These are phyloP conservation scores for Actinemys pallida DNA, from an alignment of 2,113 vertebrate species.

Conservation along the genomic window DNA sequence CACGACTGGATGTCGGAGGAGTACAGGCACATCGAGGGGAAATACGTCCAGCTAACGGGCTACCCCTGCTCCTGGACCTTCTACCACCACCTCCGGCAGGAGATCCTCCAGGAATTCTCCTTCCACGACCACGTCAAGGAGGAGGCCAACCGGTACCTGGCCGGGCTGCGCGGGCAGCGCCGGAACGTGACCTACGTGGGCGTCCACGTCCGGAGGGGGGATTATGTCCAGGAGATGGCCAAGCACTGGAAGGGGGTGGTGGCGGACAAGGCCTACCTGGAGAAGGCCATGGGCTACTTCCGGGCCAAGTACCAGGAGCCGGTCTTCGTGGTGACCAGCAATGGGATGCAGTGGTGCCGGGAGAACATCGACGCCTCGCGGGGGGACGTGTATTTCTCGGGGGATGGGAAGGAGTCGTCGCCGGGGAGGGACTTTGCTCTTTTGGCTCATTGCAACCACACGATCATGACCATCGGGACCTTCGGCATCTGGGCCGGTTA, in stretches of 20 bases:
- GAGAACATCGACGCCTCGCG: conserved; percentile 16
- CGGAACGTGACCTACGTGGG: conserved; percentile 63
- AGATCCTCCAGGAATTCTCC: conserved; percentile 67
- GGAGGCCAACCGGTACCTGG: not conserved
- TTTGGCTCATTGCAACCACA: conserved; percentile 74
- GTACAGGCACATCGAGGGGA: no score
- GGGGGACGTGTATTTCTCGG: not conserved
- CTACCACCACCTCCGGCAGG: no score
- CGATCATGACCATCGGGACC: not conserved
- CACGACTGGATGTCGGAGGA: no score
- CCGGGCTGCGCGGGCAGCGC: not conserved
- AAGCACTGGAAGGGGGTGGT: not conserved
- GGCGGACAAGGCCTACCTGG: conserved; percentile 18
- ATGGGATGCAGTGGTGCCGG: conserved; percentile 74
- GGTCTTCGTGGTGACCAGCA: conserved; percentile 75
- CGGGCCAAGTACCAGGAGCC: conserved; percentile 47
- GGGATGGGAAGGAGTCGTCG: conserved; percentile 8
- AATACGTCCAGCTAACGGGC: no score
- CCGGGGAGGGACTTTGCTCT: conserved; percentile 63
- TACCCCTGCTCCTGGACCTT: no score
- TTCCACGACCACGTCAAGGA: conserved; percentile 56
- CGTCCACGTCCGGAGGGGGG: conserved; percentile 26
- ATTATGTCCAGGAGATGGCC: not conserved
- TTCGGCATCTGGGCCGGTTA: not conserved
- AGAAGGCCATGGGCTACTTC: conserved; percentile 73